A percentile compares a stretch with the other conserved stretches of the same genome.
Conservation (phyloP, 2,888 invertebrate species). For the Polydrusus cervinus region DNA sequence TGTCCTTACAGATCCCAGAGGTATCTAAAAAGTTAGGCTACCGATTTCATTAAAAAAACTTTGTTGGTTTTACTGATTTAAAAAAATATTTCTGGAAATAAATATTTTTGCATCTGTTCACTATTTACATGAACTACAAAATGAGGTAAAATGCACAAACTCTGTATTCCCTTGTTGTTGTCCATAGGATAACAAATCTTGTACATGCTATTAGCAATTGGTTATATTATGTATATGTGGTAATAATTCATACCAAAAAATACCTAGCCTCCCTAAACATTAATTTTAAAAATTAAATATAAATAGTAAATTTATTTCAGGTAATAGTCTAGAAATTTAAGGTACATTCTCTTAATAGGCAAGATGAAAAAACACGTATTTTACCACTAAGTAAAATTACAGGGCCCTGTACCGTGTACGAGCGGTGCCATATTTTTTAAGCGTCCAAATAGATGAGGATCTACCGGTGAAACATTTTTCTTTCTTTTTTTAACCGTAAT, state of each 20-base stretch:
- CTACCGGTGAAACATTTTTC: not conserved
- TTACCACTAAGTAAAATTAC: constrained; percentile 2
- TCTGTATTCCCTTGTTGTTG: too few relatives aligned
- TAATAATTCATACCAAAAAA: too few relatives aligned
- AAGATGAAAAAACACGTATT: not conserved
- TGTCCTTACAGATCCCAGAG: not conserved
- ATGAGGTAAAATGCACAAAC: too few relatives aligned
- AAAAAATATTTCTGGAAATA: too few relatives aligned
- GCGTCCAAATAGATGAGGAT: too few relatives aligned
- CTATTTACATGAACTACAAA: too few relatives aligned
- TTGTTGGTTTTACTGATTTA: not conserved
- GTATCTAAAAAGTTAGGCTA: not conserved
- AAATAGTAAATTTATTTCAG: not conserved
- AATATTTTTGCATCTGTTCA: too few relatives aligned
- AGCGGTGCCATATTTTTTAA: constrained; percentile 2
- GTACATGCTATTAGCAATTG: too few relatives aligned
- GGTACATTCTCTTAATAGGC: not conserved
- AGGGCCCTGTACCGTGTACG: not conserved
- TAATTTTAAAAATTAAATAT: too few relatives aligned
- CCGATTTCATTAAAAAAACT: not conserved
- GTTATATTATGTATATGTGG: too few relatives aligned
- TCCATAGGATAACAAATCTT: too few relatives aligned
- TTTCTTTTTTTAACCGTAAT: not conserved
- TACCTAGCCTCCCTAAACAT: too few relatives aligned
- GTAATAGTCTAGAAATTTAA: not conserved